Evolutionary conservation across 1,140 invertebrate genomes (phyloP).

Genomic region (Papilio helenus): DNA sequence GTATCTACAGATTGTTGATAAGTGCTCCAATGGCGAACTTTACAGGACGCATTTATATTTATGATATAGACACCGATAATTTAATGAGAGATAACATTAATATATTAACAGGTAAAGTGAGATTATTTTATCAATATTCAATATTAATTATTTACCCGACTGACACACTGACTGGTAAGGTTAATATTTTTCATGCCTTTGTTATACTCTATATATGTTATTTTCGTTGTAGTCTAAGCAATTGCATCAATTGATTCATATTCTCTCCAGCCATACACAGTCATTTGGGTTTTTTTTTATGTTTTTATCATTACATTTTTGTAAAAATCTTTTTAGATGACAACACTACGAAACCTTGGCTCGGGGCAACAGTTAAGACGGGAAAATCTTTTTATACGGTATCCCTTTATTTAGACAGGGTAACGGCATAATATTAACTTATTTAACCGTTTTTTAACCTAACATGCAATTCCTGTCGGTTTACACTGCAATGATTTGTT

Average conservation of each 20-base stretch:
- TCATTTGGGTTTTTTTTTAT: not conserved
- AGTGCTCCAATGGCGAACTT: slow-evolving; percentile 48
- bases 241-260: not conserved
- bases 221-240: too few relatives aligned
- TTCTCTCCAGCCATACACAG: not conserved
- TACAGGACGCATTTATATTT: slow-evolving; percentile 46
- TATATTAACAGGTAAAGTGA: not conserved
- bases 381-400: slow-evolving; percentile 48
- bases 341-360: slow-evolving; percentile 45
- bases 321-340: slow-evolving; percentile 20
- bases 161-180: not conserved
- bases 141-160: not conserved
- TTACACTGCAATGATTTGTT: too few relatives aligned
- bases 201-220: too few relatives aligned
- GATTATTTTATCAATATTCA: not conserved
- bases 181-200: too few relatives aligned
- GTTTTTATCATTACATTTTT: not conserved
- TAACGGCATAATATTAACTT: too few relatives aligned
- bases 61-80: slow-evolving; percentile 39
- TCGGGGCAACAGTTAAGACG: slow-evolving; percentile 53
- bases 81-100: slow-evolving; percentile 23
- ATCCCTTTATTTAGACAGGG: slow-evolving; percentile 5
- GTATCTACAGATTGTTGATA: slow-evolving; percentile 47
- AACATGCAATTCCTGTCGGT: too few relatives aligned
- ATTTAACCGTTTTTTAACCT: too few relatives aligned